phyloP scores from a whole-genome alignment of 2,888 invertebrate genomes.

The Eulithis testata region DNA sequence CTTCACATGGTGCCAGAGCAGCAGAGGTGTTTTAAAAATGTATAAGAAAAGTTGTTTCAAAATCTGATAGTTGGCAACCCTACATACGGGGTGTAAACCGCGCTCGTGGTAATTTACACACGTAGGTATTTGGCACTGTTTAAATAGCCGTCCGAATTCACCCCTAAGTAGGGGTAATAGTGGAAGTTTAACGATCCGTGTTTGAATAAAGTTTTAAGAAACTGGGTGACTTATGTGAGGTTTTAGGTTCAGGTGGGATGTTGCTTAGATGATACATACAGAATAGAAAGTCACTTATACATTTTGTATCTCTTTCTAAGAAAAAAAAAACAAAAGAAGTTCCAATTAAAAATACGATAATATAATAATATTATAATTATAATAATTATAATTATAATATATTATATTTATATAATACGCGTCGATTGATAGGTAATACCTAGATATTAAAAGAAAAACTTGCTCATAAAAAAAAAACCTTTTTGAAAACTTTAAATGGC shows the following conservation, averaged over 20 bases:
- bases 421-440: no score
- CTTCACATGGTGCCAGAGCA: no score
- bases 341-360: neutral
- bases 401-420: no score
- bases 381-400: no score
- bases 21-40: no score
- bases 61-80: slow-evolving; percentile 30
- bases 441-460: no score
- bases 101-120: slow-evolving; percentile 70
- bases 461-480: no score
- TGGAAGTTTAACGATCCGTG: slow-evolving; percentile 53
- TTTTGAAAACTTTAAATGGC: no score
- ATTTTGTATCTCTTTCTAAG: neutral
- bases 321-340: neutral
- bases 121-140: slow-evolving; percentile 61
- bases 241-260: slow-evolving; percentile 16
- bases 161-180: slow-evolving; percentile 68
- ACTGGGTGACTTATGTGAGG: slow-evolving; percentile 22
- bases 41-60: neutral
- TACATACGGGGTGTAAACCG: slow-evolving; percentile 60
- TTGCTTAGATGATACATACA: neutral
- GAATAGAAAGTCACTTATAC: neutral
- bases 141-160: slow-evolving; percentile 56
- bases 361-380: no score
- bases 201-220: slow-evolving; percentile 36